Base-by-base conservation (phyloP, 2,888 invertebrate genomes). In the Sesia bembeciformis region DNA sequence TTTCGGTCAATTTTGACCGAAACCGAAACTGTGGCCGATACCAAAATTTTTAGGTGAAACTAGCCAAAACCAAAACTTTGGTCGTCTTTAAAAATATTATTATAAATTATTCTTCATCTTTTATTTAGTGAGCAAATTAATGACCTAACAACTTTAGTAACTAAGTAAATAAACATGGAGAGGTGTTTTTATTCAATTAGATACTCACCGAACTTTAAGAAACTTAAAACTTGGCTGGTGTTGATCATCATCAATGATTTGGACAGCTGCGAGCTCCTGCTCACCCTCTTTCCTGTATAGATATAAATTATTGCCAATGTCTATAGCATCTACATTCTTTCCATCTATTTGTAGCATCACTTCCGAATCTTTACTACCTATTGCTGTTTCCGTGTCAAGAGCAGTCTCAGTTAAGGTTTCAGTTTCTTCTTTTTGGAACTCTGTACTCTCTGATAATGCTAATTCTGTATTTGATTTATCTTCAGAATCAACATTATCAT, bases 261-360 rank as follows among this genome's bases (percentile, higher is more conserved):
- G 90, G 7, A 90, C 81, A 4, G 90, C 90, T 0, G 88, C 88
- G 49, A 90, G 65, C 60, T 89, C 89, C 56, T 84, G 82, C 51
- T 80, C 76, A 2, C 85, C 88, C 40, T 79, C 78, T 58, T 80
- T 84, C 53, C 89, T 72, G 62, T 90, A 90, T 64, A 90, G 72
- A 65, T 90, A 90, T 46, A 90, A 64, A 40, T 86, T 86, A 64
- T 89, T 87, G 3, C 90, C 90, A 65, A 90, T 89, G 61, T 84
- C 85, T 65, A 90, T 87, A 4, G 88, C 90, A 68, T 89, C 83
- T 52, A 90, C 84, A 67, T 86, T 86, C 59, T 78, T 88, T 41
- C 89, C 90, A 70, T 90, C 85, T 58, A 90, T 89, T 54, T 85
- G 83, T 52, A 90, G 74, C 58, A 84, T 76, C 60, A 90, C 87